Evolutionary conservation across 2,113 vertebrate genomes (phyloP).

Genomic region (Antechinus flavipes): DNA sequence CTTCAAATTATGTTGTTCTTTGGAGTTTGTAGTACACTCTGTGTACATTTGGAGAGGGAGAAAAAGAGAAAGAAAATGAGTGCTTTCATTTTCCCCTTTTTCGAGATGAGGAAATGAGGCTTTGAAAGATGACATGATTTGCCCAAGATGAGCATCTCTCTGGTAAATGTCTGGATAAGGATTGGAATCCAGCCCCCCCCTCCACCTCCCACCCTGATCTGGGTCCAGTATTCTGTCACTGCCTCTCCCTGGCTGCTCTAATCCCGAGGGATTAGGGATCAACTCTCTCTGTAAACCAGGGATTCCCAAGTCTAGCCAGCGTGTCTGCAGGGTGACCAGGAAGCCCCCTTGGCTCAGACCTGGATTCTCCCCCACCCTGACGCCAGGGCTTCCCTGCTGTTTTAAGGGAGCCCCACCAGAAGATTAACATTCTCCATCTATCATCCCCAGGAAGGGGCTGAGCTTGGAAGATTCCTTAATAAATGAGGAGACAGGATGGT

Average conservation of each 20-base stretch:
- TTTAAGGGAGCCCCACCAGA: not conserved
- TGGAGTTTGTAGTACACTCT: too few relatives aligned
- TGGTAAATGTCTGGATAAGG: not conserved
- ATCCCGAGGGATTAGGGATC: not conserved
- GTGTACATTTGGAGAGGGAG: too few relatives aligned
- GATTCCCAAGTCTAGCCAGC: not conserved
- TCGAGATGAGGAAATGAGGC: not conserved
- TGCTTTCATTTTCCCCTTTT: too few relatives aligned
- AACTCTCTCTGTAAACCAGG: not conserved
- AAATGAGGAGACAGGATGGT: not conserved
- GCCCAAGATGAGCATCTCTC: not conserved
- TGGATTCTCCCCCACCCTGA: not conserved
- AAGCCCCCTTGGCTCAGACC: not conserved
- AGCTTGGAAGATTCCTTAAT: not conserved
- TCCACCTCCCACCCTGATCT: too few relatives aligned
- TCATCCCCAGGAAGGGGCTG: not conserved
- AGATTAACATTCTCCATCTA: not conserved
- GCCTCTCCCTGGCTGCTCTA: not conserved
- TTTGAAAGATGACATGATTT: not conserved
- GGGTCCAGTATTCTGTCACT: not conserved
- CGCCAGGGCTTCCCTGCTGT: not conserved
- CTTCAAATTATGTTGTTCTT: not conserved
- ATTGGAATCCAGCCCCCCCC: not conserved
- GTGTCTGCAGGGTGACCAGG: not conserved
- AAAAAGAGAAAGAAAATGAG: not conserved